Percentiles rank a stretch among this genome's conserved stretches.
Evolutionary conservation across 2,113 vertebrate genomes (phyloP).

Genomic region (Varanus salvator): DNA sequence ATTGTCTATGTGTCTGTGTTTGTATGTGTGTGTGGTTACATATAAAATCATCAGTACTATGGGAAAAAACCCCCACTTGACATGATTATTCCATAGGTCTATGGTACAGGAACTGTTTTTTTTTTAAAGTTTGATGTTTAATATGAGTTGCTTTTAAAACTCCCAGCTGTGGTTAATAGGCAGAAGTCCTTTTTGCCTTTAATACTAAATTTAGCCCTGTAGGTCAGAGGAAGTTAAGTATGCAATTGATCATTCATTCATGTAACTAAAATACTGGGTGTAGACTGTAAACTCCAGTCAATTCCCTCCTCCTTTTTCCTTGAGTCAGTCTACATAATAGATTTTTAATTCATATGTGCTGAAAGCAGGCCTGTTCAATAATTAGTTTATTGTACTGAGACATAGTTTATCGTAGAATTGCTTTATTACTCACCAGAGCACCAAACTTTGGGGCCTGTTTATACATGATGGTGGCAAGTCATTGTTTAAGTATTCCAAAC

Average conservation of each 20-base stretch:
- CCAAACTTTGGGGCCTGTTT: background rate
- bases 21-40: background rate
- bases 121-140: background rate
- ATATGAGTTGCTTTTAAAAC: background rate
- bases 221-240: slow-evolving; percentile 8
- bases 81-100: background rate
- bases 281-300: slow-evolving; percentile 1
- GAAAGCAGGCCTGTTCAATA: slow-evolving; percentile 1
- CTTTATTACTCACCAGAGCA: background rate
- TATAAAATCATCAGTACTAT: background rate
- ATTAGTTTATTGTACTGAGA: slow-evolving; percentile 5
- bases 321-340: slow-evolving; percentile 4
- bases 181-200: background rate
- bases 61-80: background rate
- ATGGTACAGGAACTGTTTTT: background rate
- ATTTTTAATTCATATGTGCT: background rate
- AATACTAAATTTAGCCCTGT: slow-evolving; percentile 1
- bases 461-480: no score
- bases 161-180: background rate
- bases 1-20: background rate
- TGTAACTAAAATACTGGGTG: slow-evolving; percentile 18
- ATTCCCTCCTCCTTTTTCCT: slow-evolving; percentile 8
- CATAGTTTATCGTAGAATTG: background rate
- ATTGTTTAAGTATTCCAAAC: no score
- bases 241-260: slow-evolving; percentile 21